Base-by-base conservation (phyloP, 2,113 vertebrate genomes). In the Pao palembangensis region DNA sequence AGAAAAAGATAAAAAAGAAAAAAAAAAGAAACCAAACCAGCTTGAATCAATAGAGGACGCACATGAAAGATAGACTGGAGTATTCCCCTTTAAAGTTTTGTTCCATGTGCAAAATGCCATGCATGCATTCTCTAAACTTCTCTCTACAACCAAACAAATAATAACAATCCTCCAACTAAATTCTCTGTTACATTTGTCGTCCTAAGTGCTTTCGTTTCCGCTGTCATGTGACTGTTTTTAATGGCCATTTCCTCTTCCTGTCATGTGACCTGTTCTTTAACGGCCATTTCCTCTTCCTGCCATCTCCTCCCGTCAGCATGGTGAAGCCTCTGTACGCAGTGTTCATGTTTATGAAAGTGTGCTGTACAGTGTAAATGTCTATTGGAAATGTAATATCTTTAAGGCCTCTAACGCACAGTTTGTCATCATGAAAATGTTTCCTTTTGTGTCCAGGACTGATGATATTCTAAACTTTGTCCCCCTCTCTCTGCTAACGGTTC, bases 51-150 rank as follows among this genome's bases (percentile, higher is more conserved):
- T 73, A 83, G 82, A 87, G 88, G 86, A 80, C 61, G 77, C 80
- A 83, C 75, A 85, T 66, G 73, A 80, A 80, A 67, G 81, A 88
- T 70, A 80, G 81, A 86, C 73, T 81, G 76, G 78, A 83, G 87
- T 88, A 90, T 94, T 93, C 94, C 93, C 93, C 91, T 92, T 94
- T 93, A 93, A 96, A 95, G 91, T 90, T 90, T 91, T 92, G 85
- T 90, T 95, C 91, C 93, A 93, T 94, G 92, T 91, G 92, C 93
- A 91, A 90, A 90, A 91, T 91, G 86, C 90, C 93, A 92, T 92
- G 95, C 96, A 95, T 98, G 96, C 91, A 86, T 93, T 88, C 85
- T 92, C 85, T 90, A 82, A 88, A 90, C 93, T 89, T 93, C 87
- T 93, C 90, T 93, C 83, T 85, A 78, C 53, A 69, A 86, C 84